A percentile compares a stretch with the other conserved stretches of the same genome.
Conservation (phyloP, 2,113 vertebrate species). For the Uropsilus gracilis region DNA sequence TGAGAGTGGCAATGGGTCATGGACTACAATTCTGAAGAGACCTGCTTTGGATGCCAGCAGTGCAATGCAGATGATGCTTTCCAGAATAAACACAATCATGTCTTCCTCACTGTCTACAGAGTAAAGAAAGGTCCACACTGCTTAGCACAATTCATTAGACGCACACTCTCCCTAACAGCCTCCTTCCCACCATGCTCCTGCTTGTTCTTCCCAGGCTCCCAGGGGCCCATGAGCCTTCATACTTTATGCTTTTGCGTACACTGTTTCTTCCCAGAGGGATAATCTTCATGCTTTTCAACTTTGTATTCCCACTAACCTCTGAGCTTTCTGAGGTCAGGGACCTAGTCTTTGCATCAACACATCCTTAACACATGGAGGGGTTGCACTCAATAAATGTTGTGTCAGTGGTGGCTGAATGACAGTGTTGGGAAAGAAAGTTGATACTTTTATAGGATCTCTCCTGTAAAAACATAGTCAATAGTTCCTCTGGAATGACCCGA, state of each 20-base stretch:
- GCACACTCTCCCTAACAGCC: neutral
- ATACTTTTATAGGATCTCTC: neutral
- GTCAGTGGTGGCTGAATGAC: neutral
- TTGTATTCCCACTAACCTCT: neutral
- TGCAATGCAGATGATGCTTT: neutral
- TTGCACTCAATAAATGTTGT: neutral
- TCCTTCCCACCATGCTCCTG: neutral
- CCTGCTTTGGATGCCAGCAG: neutral
- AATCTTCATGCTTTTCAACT: neutral
- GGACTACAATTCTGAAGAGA: neutral
- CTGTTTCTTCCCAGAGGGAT: neutral
- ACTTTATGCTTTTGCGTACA: neutral
- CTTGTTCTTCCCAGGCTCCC: neutral
- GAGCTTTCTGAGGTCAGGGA: neutral
- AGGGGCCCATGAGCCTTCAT: too few species aligned
- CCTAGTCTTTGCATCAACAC: neutral
- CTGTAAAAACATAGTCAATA: neutral
- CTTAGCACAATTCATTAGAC: neutral
- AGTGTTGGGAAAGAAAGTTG: neutral
- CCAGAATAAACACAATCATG: neutral
- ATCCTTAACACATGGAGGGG: neutral
- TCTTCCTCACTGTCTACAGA: neutral
- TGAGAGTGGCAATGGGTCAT: neutral
- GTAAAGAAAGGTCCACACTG: neutral
- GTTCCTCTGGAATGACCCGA: neutral